Conservation (phyloP, 2,113 vertebrate genomes). For the Rana temporaria region DNA sequence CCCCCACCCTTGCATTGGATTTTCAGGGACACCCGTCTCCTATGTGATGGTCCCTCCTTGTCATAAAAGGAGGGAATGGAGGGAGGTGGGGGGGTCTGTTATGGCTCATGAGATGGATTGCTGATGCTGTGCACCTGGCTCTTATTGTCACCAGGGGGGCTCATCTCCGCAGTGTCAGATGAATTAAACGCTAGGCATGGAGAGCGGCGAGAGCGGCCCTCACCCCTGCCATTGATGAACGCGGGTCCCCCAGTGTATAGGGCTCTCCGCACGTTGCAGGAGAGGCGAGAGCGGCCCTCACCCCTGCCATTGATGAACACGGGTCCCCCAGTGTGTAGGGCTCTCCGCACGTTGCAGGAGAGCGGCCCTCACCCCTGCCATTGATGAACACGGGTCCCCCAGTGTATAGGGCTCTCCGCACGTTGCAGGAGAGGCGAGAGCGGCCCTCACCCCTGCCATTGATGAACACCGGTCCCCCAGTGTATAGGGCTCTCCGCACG, state of each 20-base stretch:
- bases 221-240: conserved; percentile 16
- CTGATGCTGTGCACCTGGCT: conserved; percentile 43
- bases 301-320: too few species aligned
- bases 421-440: too few species aligned
- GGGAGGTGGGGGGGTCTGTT: neutral
- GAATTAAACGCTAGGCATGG: conserved; percentile 12
- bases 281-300: too few species aligned
- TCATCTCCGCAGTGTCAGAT: conserved; percentile 18
- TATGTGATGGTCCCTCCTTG: conserved; percentile 34
- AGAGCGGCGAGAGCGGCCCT: neutral
- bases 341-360: too few species aligned
- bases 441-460: too few species aligned
- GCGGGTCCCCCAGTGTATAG: neutral
- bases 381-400: too few species aligned
- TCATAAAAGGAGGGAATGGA: neutral
- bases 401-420: too few species aligned
- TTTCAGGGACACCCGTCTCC: conserved; percentile 22
- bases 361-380: too few species aligned
- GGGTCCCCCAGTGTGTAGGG: too few species aligned
- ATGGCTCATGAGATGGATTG: conserved; percentile 48
- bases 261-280: neutral
- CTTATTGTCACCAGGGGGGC: conserved; percentile 10
- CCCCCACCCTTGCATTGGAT: neutral
- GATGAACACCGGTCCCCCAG: too few species aligned
- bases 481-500: too few species aligned